Conservation (phyloP, 2,888 invertebrate genomes). For the Holacanthella duospinosa region DNA sequence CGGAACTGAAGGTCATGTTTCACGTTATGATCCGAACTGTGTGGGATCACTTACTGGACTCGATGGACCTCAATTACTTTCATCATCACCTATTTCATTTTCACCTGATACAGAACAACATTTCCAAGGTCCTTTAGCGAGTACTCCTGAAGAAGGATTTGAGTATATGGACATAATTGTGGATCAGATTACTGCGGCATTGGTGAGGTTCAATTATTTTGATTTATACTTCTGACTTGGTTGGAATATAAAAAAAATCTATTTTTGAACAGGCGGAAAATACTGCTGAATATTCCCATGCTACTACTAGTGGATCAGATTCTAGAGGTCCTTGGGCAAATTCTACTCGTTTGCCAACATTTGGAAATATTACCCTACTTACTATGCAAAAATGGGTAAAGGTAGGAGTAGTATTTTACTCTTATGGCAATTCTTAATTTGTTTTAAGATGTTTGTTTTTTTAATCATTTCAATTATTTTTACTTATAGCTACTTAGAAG, state of each 20-base stretch:
- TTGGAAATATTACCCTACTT: background rate
- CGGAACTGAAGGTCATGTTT: too few species aligned
- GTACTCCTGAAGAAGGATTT: too few species aligned
- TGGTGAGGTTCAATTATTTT: too few species aligned
- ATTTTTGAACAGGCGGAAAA: background rate
- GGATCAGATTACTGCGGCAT: too few species aligned
- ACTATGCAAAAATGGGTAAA: background rate
- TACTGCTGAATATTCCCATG: background rate
- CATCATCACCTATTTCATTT: background rate
- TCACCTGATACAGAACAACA: too few species aligned
- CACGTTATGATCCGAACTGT: too few species aligned
- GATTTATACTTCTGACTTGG: too few species aligned
- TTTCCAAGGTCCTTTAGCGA: too few species aligned
- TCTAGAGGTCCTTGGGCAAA: background rate
- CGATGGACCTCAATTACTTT: background rate
- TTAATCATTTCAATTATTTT: background rate
- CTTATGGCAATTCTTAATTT: background rate
- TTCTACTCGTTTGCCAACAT: background rate
- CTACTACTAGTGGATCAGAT: too few species aligned
- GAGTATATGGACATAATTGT: too few species aligned
- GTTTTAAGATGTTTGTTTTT: background rate
- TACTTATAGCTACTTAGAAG: background rate
- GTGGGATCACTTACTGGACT: background rate
- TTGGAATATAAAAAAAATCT: too few species aligned
- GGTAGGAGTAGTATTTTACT: too few species aligned